Percentiles rank a stretch among this genome's conserved stretches.
Conservation (phyloP, 2,113 vertebrate species). For the Catharus minimus region DNA sequence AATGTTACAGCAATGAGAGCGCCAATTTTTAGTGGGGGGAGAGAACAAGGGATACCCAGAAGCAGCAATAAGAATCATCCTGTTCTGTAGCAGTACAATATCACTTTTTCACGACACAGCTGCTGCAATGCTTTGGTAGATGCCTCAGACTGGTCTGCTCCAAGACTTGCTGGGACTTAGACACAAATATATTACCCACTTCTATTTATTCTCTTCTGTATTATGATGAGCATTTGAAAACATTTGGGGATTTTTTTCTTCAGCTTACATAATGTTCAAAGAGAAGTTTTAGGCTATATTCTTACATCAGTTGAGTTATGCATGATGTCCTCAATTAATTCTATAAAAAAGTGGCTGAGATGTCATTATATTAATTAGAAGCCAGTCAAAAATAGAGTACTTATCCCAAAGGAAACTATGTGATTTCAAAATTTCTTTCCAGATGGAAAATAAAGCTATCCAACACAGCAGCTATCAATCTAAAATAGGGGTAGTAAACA, state of each 20-base stretch:
- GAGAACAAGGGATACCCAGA: slow-evolving; percentile 21
- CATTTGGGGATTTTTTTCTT: not conserved
- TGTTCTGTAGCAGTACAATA: not conserved
- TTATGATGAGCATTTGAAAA: not conserved
- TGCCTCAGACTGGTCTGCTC: not conserved
- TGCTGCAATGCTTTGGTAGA: not conserved
- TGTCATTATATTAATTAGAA: slow-evolving; percentile 17
- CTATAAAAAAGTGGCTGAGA: not conserved
- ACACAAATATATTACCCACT: not conserved
- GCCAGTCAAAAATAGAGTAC: not conserved
- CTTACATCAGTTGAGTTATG: not conserved
- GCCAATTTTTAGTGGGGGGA: not conserved
- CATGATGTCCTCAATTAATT: not conserved
- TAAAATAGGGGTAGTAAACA: not conserved
- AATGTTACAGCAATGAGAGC: not conserved
- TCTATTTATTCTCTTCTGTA: not conserved
- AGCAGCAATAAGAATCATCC: not conserved
- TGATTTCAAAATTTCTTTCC: not conserved
- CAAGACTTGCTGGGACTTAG: not conserved
- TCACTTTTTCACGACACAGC: slow-evolving; percentile 11
- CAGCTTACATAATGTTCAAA: not conserved
- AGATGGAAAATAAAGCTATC: not conserved
- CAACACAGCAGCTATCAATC: not conserved
- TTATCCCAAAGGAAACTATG: not conserved
- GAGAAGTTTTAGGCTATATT: not conserved